Base-by-base conservation (phyloP, 2,888 invertebrate species). In the Dusona sp. region DNA sequence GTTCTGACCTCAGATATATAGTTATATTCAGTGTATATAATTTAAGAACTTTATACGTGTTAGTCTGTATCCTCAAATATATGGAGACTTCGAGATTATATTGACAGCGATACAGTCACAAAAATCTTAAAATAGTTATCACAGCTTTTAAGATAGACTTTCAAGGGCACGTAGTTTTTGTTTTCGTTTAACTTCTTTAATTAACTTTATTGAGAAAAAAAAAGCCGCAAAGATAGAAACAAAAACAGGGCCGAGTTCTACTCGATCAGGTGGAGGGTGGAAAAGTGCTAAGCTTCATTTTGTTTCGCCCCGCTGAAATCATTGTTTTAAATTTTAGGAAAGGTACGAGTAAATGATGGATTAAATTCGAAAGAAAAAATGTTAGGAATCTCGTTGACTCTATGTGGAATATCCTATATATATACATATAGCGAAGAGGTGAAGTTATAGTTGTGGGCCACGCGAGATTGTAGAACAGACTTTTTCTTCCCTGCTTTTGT, bases 1-100 rank as follows among this genome's bases (percentile, higher is more conserved):
- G 3, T 33, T 82, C 65, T 51, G 68, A 79, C 48, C 54, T 61
- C 42, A 77, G 64, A 77, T 83, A 67, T 36, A 51, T 42, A 16
- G 70, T 65, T 19, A 42, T 42, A 42, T 29, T 42, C 42, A 9
- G 19, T 45, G n/a, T 9, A 33, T 16, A 29, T 29, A 61, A 29
- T 61, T 61, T 61, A 61, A 29, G 29, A 29, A 61, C 19, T 48
- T 48, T 33, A 72, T 72, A 48, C 9, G 29, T 29, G 19, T 33
- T 6, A 7, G 13, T 16, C n/a, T 9, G 29, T 9, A 22, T 22
- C 7, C 11, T n/a, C n/a, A 2, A 2, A 6, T 29, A 61, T 8
- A 73, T 22, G 7, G 11, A 48, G 7, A 29, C 19, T 70, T 70
- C 29, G 29, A 48, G 48, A 48, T 42, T 48, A 19, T 4, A 70